A percentile compares a stretch with the other conserved stretches of the same genome.
Evolutionary conservation across 2,113 vertebrate species (phyloP).

Genomic region (Pedionomus torquatus): DNA sequence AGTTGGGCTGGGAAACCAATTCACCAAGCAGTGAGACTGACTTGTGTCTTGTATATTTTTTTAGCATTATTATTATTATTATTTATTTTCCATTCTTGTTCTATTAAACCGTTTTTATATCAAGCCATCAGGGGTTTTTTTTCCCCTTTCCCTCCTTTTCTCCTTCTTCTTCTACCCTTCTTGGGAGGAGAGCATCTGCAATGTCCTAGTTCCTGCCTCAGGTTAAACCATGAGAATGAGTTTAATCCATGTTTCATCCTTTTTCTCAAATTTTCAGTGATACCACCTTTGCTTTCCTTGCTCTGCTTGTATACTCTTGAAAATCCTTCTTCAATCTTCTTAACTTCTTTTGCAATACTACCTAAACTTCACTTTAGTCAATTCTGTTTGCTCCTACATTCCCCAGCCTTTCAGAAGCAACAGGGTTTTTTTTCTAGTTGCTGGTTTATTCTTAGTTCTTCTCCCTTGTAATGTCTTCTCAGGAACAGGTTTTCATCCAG

Average conservation of each 20-base stretch:
- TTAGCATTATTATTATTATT: neutral
- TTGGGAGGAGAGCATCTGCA: neutral
- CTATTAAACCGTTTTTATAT: neutral
- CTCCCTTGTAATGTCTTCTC: neutral
- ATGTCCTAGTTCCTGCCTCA: neutral
- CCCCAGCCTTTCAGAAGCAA: neutral
- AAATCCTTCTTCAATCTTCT: neutral
- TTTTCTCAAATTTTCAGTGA: neutral
- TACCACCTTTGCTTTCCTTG: neutral
- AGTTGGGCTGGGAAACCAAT: neutral
- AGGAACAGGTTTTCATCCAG: neutral
- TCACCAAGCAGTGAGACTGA: neutral
- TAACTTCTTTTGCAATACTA: neutral
- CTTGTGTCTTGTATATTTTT: neutral
- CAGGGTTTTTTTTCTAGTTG: neutral
- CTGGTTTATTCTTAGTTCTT: neutral
- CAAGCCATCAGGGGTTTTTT: neutral
- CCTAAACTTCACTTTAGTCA: neutral
- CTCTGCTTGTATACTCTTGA: neutral
- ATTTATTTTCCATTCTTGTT: neutral
- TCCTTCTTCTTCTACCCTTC: neutral
- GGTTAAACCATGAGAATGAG: neutral
- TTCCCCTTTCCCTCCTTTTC: neutral
- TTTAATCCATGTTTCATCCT: neutral
- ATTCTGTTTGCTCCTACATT: neutral